Evolutionary conservation across 2,888 invertebrate species (phyloP).

Genomic region (Lasioglossum lativentre): DNA sequence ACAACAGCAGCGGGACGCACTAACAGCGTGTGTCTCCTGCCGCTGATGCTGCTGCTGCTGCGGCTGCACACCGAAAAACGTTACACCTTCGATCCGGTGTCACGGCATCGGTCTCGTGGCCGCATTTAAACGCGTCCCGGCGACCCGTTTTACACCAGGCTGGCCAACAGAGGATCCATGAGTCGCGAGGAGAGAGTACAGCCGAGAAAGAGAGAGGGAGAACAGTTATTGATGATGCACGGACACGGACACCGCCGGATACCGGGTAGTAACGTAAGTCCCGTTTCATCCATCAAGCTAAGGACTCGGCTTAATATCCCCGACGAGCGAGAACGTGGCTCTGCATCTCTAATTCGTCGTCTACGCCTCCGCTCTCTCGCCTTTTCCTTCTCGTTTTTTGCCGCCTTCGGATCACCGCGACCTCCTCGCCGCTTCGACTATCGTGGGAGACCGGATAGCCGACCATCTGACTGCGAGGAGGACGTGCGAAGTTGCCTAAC

Average conservation of each 20-base stretch:
- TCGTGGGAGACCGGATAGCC: conserved; percentile 1
- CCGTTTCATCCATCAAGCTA: conserved; percentile 75
- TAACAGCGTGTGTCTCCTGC: conserved; percentile 58
- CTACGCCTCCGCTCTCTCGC: conserved; percentile 52
- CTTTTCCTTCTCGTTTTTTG: conserved; percentile 23
- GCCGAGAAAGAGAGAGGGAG: conserved; percentile 37
- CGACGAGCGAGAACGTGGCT: conserved; percentile 72
- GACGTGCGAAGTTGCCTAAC: not conserved
- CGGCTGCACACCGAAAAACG: conserved; percentile 38
- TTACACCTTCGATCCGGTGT: conserved; percentile 49
- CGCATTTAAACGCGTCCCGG: conserved; percentile 46
- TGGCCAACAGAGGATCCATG: not conserved
- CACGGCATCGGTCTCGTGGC: conserved; percentile 43
- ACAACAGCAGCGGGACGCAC: conserved; percentile 65
- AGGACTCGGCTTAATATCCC: conserved; percentile 74
- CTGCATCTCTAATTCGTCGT: conserved; percentile 74
- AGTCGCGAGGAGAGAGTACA: conserved; percentile 21
- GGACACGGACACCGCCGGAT: conserved; percentile 72
- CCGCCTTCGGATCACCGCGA: conserved; percentile 7
- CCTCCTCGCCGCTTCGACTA: not conserved
- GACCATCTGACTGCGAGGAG: not conserved
- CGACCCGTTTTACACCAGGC: conserved; percentile 34
- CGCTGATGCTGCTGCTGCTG: conserved; percentile 4
- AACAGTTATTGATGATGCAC: conserved; percentile 76
- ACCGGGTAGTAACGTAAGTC: conserved; percentile 73